Percentiles rank a stretch among this genome's conserved stretches.
Evolutionary conservation across 2,888 invertebrate species (phyloP).

Genomic region (Callyntrura sp.): DNA sequence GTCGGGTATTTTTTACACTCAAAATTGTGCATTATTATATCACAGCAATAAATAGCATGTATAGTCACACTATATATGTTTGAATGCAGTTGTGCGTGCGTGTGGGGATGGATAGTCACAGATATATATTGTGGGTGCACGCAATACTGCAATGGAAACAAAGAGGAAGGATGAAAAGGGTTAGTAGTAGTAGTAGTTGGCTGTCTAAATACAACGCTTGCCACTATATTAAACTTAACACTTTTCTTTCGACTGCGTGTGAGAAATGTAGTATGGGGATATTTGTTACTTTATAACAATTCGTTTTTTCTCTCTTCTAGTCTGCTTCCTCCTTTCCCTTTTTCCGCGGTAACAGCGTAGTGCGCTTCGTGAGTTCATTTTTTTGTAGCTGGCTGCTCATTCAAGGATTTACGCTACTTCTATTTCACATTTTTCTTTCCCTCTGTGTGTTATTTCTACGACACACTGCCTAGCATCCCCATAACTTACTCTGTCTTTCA

Average conservation of each 20-base stretch:
- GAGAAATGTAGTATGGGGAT: conserved; percentile 21
- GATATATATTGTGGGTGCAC: conserved; percentile 1
- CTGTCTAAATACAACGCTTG: too few relatives aligned
- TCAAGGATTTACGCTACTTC: conserved; percentile 60
- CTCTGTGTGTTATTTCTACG: conserved; percentile 4
- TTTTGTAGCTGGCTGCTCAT: conserved; percentile 67
- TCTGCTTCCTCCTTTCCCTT: neutral
- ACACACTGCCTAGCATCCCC: conserved; percentile 34
- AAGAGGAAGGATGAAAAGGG: conserved; percentile 11
- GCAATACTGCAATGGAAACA: conserved; percentile 2
- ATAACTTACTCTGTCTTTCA: conserved; percentile 59
- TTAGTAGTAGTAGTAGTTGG: too few relatives aligned
- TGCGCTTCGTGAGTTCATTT: conserved; percentile 63
- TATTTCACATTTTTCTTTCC: conserved; percentile 46
- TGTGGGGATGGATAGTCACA: neutral
- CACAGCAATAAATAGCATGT: neutral
- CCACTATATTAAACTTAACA: conserved; percentile 20
- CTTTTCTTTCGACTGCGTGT: conserved; percentile 54
- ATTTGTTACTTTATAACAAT: conserved; percentile 39
- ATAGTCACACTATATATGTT: too few relatives aligned
- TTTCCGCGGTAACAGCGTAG: conserved; percentile 21
- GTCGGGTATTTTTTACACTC: neutral
- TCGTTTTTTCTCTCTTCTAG: conserved; percentile 23
- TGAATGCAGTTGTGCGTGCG: neutral
- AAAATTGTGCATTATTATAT: conserved; percentile 30